Evolutionary conservation across 2,888 invertebrate species (phyloP).

Genomic region (Philopedon plagiatum): DNA sequence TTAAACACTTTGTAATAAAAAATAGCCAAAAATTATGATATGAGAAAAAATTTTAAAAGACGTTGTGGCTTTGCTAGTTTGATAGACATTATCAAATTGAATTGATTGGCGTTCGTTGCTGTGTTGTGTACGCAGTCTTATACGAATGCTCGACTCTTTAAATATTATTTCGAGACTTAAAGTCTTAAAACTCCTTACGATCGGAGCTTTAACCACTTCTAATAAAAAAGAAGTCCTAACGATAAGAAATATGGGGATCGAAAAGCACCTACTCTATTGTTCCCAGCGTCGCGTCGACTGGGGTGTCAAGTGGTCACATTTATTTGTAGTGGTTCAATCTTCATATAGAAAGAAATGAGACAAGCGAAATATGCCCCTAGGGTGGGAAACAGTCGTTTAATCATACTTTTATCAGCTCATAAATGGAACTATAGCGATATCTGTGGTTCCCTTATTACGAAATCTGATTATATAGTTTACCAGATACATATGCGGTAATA

Average conservation of each 20-base stretch:
- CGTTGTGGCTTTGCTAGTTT: no score
- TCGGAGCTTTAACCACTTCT: conserved; percentile 20
- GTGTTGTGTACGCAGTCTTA: no score
- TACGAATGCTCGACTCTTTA: no score
- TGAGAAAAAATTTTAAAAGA: no score
- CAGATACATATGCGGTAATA: no score
- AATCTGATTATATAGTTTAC: conserved; percentile 31
- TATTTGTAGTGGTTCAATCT: conserved; percentile 67
- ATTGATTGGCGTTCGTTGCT: no score
- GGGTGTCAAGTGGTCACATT: conserved; percentile 68
- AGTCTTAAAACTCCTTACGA: neutral
- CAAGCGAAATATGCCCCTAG: conserved; percentile 67
- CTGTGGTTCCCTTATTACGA: conserved; percentile 24
- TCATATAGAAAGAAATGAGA: conserved; percentile 66
- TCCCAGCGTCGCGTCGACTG: conserved; percentile 46
- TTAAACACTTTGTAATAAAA: no score
- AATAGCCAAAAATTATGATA: no score
- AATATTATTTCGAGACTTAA: neutral
- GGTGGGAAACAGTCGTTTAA: conserved; percentile 63
- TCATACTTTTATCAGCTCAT: conserved; percentile 66
- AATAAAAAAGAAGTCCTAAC: conserved; percentile 18
- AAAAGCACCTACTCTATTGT: conserved; percentile 50
- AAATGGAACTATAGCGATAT: conserved; percentile 41
- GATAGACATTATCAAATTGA: no score
- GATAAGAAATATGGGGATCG: conserved; percentile 40